phyloP scores from a whole-genome alignment of 1,140 invertebrate species.

The Aphis craccivora region DNA sequence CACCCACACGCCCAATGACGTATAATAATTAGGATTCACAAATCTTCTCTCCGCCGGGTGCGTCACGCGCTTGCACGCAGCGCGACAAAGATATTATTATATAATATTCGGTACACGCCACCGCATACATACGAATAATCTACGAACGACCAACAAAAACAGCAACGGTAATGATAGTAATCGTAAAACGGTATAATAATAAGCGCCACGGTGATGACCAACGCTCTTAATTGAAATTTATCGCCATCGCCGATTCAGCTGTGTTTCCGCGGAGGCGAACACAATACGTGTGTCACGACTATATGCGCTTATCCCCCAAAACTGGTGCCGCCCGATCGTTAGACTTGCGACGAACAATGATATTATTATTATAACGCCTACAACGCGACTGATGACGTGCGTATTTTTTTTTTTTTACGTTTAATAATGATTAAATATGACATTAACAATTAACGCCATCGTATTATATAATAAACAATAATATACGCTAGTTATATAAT shows the following conservation, averaged over 20 bases:
- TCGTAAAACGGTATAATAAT: background rate
- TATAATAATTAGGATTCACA: conserved; percentile 29
- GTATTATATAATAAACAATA: background rate
- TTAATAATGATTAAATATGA: background rate
- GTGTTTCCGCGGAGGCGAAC: background rate
- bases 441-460: background rate
- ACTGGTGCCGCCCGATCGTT: background rate
- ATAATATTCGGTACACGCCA: background rate
- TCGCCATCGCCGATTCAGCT: background rate
- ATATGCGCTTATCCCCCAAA: background rate
- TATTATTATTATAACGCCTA: background rate
- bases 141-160: background rate
- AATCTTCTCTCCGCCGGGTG: background rate
- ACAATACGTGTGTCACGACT: background rate
- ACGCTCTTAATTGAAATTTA: conserved; percentile 33
- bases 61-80: background rate
- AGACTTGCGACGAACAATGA: background rate
- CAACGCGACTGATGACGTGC: background rate
- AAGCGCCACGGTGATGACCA: background rate
- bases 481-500: background rate
- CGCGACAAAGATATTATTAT: conserved; percentile 8
- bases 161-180: background rate
- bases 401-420: background rate
- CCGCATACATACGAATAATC: background rate
- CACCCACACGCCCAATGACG: background rate